Percentiles rank a stretch among this genome's conserved stretches.
Evolutionary conservation across 2,797 vertebrate species (phyloP).

Genomic region (Pipistrellus pygmaeus): DNA sequence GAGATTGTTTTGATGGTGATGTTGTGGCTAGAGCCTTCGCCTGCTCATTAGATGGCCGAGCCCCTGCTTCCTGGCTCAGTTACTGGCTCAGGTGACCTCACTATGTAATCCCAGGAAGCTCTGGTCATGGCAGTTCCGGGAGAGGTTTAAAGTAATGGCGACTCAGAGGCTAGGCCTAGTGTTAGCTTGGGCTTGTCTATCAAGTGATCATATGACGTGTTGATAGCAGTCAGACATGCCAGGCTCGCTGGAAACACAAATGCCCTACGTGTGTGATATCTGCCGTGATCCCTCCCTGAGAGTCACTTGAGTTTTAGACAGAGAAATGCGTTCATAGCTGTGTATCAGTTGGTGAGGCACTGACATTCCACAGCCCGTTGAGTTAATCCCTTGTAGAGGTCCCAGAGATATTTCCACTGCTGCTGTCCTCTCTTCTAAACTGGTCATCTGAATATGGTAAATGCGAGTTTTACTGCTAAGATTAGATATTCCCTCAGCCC

Average conservation of each 20-base stretch:
- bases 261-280: background rate
- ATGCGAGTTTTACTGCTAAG: constrained; percentile 55
- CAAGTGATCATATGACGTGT: constrained; percentile 5
- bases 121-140: background rate
- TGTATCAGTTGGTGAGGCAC: constrained; percentile 27
- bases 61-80: constrained; percentile 46
- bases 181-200: background rate
- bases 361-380: constrained; percentile 54
- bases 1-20: constrained; percentile 15
- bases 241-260: constrained; percentile 39
- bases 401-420: constrained; percentile 52
- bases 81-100: constrained; percentile 42
- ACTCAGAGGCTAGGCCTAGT: background rate
- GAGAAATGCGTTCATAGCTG: background rate
- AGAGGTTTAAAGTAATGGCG: constrained; percentile 1
- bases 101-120: constrained; percentile 34
- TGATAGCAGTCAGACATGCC: background rate
- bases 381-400: constrained; percentile 61
- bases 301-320: constrained; percentile 55
- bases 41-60: background rate
- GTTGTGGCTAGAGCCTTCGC: background rate
- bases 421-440: constrained; percentile 58
- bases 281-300: constrained; percentile 57
- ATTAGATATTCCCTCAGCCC: constrained; percentile 45
- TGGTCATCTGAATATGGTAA: constrained; percentile 40